Evolutionary conservation across 2,797 vertebrate species (phyloP).

Genomic region (Xiphorhynchus erythropygius): DNA sequence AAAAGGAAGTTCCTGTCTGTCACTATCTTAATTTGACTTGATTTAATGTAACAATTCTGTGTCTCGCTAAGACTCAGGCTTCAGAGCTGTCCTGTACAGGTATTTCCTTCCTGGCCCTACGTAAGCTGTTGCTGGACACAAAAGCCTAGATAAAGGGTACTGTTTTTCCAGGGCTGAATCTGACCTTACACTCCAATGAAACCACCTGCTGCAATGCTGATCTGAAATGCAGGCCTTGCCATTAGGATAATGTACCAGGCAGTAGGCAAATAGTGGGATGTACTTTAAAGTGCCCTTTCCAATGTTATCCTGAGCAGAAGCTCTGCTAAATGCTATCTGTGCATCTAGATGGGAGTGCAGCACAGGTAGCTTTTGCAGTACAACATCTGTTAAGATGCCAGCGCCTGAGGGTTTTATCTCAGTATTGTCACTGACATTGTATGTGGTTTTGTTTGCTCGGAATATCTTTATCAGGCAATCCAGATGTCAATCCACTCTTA

Average conservation of each 20-base stretch:
- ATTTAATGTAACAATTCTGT: background rate
- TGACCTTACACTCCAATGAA: background rate
- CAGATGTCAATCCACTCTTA: slow-evolving; percentile 36
- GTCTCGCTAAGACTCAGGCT: background rate
- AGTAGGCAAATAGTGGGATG: background rate
- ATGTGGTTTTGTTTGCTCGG: slow-evolving; percentile 19
- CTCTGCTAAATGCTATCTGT: background rate
- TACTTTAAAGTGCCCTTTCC: background rate
- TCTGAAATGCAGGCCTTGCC: background rate
- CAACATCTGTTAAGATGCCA: background rate
- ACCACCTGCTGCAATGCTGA: background rate
- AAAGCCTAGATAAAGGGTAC: background rate
- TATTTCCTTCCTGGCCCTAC: background rate
- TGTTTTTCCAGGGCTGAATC: background rate
- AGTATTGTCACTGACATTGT: background rate
- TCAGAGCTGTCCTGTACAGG: background rate
- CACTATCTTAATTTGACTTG: background rate
- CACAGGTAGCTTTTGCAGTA: background rate
- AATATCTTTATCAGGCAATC: slow-evolving; percentile 47
- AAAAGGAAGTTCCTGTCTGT: background rate
- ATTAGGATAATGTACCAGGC: background rate
- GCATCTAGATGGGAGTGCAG: background rate
- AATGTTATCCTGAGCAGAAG: background rate
- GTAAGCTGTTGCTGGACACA: background rate
- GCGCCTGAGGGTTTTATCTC: background rate